These are phyloP conservation scores for Drosophila oshimai DNA, from an alignment of 1,140 invertebrate species.

Conservation along the genomic window DNA sequence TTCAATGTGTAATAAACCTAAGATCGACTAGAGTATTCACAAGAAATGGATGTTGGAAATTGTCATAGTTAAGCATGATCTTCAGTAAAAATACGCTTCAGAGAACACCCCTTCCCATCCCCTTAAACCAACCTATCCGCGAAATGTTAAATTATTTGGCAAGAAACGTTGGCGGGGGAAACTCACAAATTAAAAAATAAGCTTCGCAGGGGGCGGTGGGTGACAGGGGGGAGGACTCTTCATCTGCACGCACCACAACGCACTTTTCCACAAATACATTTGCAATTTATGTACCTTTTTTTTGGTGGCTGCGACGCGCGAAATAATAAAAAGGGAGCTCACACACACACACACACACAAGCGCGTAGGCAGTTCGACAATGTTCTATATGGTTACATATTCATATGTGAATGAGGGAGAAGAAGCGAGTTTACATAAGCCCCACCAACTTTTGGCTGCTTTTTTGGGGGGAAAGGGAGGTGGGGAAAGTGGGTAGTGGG, in stretches of 20 bases:
- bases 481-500: not conserved
- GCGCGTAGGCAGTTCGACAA: slow-evolving; percentile 37
- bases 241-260: slow-evolving; percentile 52
- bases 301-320: slow-evolving; percentile 27
- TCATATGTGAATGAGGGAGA: slow-evolving; percentile 30
- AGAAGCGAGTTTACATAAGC: slow-evolving; percentile 43
- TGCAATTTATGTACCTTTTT: slow-evolving; percentile 62
- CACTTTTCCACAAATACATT: slow-evolving; percentile 63
- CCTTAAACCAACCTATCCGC: not conserved
- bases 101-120: too few species aligned
- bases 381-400: slow-evolving; percentile 60
- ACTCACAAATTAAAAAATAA: slow-evolving; percentile 45
- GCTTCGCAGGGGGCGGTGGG: slow-evolving; percentile 9
- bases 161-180: not conserved
- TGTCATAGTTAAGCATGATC: not conserved
- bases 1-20: too few species aligned
- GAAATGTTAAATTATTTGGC: slow-evolving; percentile 49
- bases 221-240: not conserved
- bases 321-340: slow-evolving; percentile 55
- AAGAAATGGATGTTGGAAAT: too few species aligned
- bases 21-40: too few species aligned
- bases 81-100: not conserved
- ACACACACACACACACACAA: not conserved
- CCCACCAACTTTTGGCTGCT: not conserved
- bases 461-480: not conserved